Percentiles rank a stretch among this genome's conserved stretches.
phyloP scores from a whole-genome alignment of 2,113 vertebrate genomes.

The Mormyrus lacerda region DNA sequence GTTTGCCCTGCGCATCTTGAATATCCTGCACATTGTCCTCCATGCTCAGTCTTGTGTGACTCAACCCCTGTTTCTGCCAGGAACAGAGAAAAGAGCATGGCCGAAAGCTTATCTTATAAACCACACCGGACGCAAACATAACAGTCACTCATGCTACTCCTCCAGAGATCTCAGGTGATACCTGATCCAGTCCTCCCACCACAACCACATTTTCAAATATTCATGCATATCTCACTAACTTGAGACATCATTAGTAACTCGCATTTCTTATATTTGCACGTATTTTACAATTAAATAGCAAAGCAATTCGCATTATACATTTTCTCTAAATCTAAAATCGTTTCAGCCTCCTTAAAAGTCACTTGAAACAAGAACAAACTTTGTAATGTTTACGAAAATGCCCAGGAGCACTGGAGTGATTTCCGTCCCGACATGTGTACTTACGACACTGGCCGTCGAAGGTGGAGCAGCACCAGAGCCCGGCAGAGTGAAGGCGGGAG shows the following conservation, averaged over 20 bases:
- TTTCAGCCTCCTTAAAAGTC: neutral
- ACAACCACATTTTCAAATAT: neutral
- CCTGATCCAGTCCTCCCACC: neutral
- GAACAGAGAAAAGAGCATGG: slow-evolving; percentile 24
- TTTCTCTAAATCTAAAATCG: neutral
- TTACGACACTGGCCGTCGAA: neutral
- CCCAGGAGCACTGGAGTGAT: neutral
- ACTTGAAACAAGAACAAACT: neutral
- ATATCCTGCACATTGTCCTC: slow-evolving; percentile 78
- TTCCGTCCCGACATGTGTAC: neutral
- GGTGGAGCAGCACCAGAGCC: neutral
- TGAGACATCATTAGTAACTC: neutral
- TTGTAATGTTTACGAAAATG: neutral
- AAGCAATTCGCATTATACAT: neutral
- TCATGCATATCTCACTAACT: neutral
- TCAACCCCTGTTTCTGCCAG: slow-evolving; percentile 69
- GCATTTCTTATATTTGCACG: neutral
- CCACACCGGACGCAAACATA: neutral
- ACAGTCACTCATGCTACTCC: neutral
- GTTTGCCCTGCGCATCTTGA: slow-evolving; percentile 53
- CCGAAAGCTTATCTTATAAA: neutral
- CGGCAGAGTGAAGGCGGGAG: neutral
- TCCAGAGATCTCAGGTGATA: neutral
- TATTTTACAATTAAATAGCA: neutral
- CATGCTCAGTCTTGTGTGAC: slow-evolving; percentile 74